Percentiles rank a stretch among this genome's conserved stretches.
These are phyloP conservation scores for Nothura maculosa DNA, from an alignment of 2,797 vertebrate species.

Conservation along the genomic window DNA sequence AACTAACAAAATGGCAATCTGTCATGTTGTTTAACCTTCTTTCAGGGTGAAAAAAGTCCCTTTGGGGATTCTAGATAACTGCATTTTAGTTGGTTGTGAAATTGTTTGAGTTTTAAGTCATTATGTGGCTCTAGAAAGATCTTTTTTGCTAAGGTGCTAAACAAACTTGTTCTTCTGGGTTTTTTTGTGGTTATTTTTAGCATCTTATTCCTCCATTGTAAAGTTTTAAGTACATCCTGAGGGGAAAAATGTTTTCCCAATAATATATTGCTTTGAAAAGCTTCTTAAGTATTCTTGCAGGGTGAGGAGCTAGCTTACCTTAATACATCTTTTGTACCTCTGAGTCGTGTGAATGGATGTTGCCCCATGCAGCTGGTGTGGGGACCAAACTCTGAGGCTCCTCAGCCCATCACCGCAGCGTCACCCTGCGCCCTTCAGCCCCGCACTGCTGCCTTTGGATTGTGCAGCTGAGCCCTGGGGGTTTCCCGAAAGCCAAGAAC, in stretches of 20 bases:
- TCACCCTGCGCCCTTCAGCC: slow-evolving; percentile 35
- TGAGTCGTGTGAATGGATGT: background rate
- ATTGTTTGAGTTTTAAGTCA: background rate
- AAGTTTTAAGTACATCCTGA: background rate
- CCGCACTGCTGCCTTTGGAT: background rate
- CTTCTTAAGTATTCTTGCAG: background rate
- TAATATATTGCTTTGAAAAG: background rate
- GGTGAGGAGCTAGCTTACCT: rapidly evolving
- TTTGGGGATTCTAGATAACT: background rate
- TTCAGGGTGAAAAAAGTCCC: background rate
- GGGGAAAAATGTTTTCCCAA: background rate
- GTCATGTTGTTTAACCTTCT: slow-evolving; percentile 6
- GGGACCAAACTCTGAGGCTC: background rate
- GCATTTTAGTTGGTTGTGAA: background rate
- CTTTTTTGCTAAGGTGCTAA: background rate
- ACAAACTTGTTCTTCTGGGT: background rate
- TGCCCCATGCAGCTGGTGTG: rapidly evolving
- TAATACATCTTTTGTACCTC: background rate
- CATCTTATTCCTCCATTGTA: background rate
- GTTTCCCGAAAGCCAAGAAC: background rate
- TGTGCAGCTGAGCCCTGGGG: slow-evolving; percentile 30
- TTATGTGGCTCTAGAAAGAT: background rate
- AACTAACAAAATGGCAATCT: background rate
- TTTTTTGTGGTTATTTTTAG: background rate
- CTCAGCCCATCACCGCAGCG: background rate